These are phyloP conservation scores for Phenacoccus solenopsis DNA, from an alignment of 1,140 invertebrate genomes.

Conservation along the genomic window DNA sequence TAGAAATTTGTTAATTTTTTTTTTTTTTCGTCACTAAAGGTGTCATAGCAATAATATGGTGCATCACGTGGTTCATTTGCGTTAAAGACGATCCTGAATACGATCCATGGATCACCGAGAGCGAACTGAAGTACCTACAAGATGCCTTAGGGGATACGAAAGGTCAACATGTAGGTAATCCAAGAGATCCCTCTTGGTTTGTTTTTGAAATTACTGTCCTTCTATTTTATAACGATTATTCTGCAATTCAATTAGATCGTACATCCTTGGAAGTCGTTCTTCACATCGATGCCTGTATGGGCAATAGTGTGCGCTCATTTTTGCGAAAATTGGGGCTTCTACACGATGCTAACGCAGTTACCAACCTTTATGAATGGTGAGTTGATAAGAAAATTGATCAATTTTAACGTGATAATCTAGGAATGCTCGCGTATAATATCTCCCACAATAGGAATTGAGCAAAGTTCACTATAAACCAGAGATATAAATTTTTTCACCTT, in stretches of 20 bases:
- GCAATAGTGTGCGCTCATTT: constrained; percentile 83
- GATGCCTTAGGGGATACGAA: constrained; percentile 29
- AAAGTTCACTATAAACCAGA: too few species aligned
- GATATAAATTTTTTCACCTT: background rate
- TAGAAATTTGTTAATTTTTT: too few species aligned
- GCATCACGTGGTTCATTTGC: constrained; percentile 50
- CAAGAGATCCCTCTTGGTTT: background rate
- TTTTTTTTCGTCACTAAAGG: constrained; percentile 36
- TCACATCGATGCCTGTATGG: constrained; percentile 75
- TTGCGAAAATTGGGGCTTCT: constrained; percentile 93
- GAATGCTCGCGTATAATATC: too few species aligned
- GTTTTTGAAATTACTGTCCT: background rate
- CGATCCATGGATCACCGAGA: constrained; percentile 56
- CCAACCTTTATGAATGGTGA: constrained; percentile 81
- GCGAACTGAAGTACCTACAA: constrained; percentile 66
- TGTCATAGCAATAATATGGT: constrained; percentile 54
- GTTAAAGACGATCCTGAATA: constrained; percentile 62
- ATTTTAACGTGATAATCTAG: background rate
- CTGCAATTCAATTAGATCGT: background rate
- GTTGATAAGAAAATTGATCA: background rate
- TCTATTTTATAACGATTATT: background rate
- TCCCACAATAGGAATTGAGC: too few species aligned
- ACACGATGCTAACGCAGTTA: constrained; percentile 76
- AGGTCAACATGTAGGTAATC: background rate
- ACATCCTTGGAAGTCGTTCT: constrained; percentile 61